Conservation (phyloP, 2,888 invertebrate genomes). For the Xestia c-nigrum region DNA sequence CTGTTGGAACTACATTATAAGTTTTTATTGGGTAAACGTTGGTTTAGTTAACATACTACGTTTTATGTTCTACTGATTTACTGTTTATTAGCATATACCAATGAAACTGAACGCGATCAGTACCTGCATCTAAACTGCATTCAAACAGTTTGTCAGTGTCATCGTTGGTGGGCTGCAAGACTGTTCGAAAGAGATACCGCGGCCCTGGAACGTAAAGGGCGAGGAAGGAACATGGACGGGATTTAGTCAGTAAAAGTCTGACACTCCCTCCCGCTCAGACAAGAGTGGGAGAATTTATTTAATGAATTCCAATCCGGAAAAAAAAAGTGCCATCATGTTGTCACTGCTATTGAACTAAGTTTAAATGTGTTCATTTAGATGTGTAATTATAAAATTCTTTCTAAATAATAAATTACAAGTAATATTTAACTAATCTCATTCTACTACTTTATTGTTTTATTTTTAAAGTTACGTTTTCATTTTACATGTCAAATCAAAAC, state of each 20-base stretch:
- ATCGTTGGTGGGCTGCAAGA: not conserved
- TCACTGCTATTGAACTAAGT: not conserved
- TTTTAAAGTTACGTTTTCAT: not conserved
- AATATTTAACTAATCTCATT: not conserved
- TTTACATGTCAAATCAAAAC: slow-evolving; percentile 2
- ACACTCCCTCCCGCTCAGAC: too few relatives aligned
- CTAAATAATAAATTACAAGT: too few relatives aligned
- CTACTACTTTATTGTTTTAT: not conserved
- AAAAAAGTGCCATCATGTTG: not conserved
- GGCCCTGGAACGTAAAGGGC: too few relatives aligned
- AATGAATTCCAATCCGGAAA: too few relatives aligned
- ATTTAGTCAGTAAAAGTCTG: too few relatives aligned
- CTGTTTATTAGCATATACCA: not conserved
- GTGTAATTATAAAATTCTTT: too few relatives aligned
- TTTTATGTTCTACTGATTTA: not conserved
- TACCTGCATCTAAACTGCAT: not conserved
- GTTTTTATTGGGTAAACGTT: slow-evolving; percentile 27
- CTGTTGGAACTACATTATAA: slow-evolving; percentile 27
- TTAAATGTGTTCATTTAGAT: not conserved
- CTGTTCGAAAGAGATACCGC: too few relatives aligned
- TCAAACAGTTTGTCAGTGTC: not conserved
- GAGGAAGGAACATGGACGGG: too few relatives aligned
- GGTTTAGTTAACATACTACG: not conserved
- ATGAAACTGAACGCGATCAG: not conserved
- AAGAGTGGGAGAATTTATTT: too few relatives aligned